These are phyloP conservation scores for Heliconius hermathena DNA, from an alignment of 1,140 invertebrate species.

Conservation along the genomic window DNA sequence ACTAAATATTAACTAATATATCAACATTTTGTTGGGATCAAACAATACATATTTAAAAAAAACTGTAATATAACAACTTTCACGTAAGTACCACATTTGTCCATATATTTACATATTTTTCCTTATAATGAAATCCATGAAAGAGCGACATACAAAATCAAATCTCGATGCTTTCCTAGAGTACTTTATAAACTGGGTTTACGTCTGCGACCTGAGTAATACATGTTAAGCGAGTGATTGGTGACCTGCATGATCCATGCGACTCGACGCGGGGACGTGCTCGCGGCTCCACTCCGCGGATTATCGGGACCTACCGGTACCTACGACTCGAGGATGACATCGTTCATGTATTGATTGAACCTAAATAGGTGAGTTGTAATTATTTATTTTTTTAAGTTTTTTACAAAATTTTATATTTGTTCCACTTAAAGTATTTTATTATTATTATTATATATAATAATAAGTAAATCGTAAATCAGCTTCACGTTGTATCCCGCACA, in stretches of 20 bases:
- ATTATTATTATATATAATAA: not conserved
- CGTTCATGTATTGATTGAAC: conserved; percentile 23
- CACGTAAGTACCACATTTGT: too few species aligned
- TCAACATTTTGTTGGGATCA: too few species aligned
- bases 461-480: too few species aligned
- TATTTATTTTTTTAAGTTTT: not conserved
- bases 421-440: too few species aligned
- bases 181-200: conserved; percentile 1
- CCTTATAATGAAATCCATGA: not conserved
- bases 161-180: not conserved
- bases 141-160: not conserved
- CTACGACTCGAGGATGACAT: conserved; percentile 19
- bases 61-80: too few species aligned
- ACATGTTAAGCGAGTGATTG: conserved; percentile 18
- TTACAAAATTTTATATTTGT: not conserved
- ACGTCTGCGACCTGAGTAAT: conserved; percentile 10
- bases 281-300: conserved; percentile 57
- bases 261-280: conserved; percentile 49
- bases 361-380: conserved; percentile 1
- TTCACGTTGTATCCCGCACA: too few species aligned
- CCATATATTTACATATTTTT: too few species aligned
- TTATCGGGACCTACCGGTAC: conserved; percentile 43
- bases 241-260: conserved; percentile 39
- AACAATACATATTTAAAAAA: too few species aligned
- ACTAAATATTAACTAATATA: too few species aligned